These are phyloP conservation scores for Olivierus martensii DNA, from an alignment of 1,140 invertebrate genomes.

Conservation along the genomic window DNA sequence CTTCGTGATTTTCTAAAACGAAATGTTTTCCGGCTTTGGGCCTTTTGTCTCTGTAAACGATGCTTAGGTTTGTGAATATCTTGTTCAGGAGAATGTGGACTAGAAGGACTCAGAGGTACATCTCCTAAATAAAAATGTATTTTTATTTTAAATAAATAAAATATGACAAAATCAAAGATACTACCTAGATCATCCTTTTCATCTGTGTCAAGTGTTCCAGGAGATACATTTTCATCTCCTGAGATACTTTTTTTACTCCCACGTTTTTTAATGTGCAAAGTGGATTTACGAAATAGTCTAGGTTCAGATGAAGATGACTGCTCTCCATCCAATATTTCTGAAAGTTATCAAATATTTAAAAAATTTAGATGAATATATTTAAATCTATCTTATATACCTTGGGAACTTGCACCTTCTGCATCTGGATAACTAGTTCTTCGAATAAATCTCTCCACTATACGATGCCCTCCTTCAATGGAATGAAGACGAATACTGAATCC, in stretches of 20 bases:
- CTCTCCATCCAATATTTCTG: constrained; percentile 5
- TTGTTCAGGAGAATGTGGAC: constrained; percentile 16
- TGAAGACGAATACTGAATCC: constrained; percentile 11
- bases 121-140: no score
- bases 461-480: not conserved
- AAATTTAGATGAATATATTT: not conserved
- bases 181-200: no score
- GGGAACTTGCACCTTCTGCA: not conserved
- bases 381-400: not conserved
- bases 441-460: constrained; percentile 22
- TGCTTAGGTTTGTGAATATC: constrained; percentile 31
- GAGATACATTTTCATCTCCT: no score
- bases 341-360: not conserved
- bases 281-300: constrained; percentile 19
- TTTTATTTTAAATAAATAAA: no score
- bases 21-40: constrained; percentile 86
- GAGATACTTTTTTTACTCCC: constrained; percentile 12
- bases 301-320: constrained; percentile 15
- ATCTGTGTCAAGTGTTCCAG: no score
- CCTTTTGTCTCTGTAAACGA: constrained; percentile 77
- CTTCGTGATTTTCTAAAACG: constrained; percentile 27
- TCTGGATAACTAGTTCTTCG: constrained; percentile 24
- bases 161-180: no score
- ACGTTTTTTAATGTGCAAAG: constrained; percentile 19
- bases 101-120: constrained; percentile 10